Base-by-base conservation (phyloP, 37 sponge, comb jelly and placozoan species). In the Tethya wilhelma region DNA sequence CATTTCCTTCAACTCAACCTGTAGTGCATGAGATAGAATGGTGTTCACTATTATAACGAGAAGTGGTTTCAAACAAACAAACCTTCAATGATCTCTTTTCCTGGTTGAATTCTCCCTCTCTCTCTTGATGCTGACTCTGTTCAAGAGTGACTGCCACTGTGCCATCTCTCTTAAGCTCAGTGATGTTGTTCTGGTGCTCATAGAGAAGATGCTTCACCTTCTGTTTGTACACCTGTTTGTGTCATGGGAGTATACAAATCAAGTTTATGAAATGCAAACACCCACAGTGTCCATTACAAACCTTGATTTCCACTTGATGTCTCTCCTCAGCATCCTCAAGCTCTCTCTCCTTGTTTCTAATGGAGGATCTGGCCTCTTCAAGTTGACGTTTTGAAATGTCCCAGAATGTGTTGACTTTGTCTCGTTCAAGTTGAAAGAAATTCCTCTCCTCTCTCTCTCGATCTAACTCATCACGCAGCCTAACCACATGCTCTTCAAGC, bases 241-340 rank as follows among this genome's bases (percentile, higher is more conserved):
- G 53, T 3, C 2, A 64, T 64, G 65, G 7, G 7, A 3, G 14
- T 29, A 30, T 17, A 60, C 62, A 60, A 60, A 60, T 64, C 17
- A 19, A 9, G 9, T 19, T 49, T 19, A 17, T 49, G 55, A 19
- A 9, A 49, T 49, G 55, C 55, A n/a, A 58, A 9, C 26, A 58
- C 12, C 14, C 59, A 28, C 59, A 28, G 28, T 9, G 23, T 28
- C 23, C 26, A 49, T 49, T 49, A 14, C 14, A 26, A 6, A 95
- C 98, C 85, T 98, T 98, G 56, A 98, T 96, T 56, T 98, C 99
- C 25, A 98, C 99, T 82, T 96, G 99, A 78, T 98, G 99, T 32
- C 93, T 80, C 57, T 98, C 99, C 63, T 98, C 96, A 44, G 84
- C 80, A 36, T 98, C 99, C 57, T 94, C 97, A 60, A 98, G 53